Evolutionary conservation across 2,113 vertebrate species (phyloP), one percentile per base, ranked within the genome.

Genomic region (Hypomesus transpacificus): DNA sequence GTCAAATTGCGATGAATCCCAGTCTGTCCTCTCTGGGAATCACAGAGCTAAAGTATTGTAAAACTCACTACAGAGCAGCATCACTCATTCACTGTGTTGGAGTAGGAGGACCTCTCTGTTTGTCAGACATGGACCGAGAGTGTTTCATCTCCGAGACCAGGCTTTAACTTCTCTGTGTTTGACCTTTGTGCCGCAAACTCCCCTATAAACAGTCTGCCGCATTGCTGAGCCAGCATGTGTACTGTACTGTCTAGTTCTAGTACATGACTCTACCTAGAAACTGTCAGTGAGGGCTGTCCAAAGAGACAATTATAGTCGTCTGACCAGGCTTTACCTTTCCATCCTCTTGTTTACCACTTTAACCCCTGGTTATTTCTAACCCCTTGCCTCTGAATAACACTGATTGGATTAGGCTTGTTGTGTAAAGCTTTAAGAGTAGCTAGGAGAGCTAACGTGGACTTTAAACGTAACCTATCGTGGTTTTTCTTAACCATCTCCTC

Each of bases 371-470:
- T 89, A 85, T 90, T 89, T 89, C 70, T 86, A 63, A 72, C 58
- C 75, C 75, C 85, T 78, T 70, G 67, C 62, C 83, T 80, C 85
- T 77, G 85, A 89, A 88, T 87, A 89, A 78, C 81, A 70, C 75
- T 86, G 85, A 91, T 85, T 69, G 86, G 90, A 90, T 91, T 91
- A 90, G 56, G 68, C 28, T 75, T 87, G 74, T 78, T 85, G 81
- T 81, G 78, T 75, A 82, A 80, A 73, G 76, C 39, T 50, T 65
- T 46, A 65, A 16, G 22, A n/a, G 34, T 75, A 50, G 63, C 66
- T 11, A 73, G 62, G 75, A 59, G 74, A 73, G 14, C 7, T 17
- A 56, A 2, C 60, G 76, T 80, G 70, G 80, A 66, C 69, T 28
- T 51, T 73, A 21, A 53, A 52, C 28, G 20, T 62, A 63, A 28